phyloP scores from a whole-genome alignment of 1,140 invertebrate genomes.

The Diprion similis region DNA sequence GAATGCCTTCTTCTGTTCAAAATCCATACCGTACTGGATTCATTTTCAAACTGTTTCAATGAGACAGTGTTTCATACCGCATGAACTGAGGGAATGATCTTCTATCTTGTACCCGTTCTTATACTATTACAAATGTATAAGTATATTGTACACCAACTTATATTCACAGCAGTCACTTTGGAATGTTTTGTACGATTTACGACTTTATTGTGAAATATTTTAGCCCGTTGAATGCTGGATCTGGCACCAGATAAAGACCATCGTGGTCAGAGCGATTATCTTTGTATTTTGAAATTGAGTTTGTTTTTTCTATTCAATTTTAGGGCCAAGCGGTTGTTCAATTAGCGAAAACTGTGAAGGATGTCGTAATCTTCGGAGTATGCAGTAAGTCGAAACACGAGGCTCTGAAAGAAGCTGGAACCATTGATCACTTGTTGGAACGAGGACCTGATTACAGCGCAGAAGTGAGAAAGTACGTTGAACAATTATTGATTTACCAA shows the following conservation, averaged over 20 bases:
- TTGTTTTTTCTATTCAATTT: constrained; percentile 37
- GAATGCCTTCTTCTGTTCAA: constrained; percentile 50
- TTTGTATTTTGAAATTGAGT: not conserved
- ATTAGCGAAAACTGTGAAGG: constrained; percentile 79
- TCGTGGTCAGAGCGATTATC: not conserved
- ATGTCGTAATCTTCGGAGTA: constrained; percentile 85
- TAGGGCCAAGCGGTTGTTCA: constrained; percentile 87
- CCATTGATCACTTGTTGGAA: constrained; percentile 79
- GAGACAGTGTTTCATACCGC: not conserved
- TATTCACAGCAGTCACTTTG: too few species aligned
- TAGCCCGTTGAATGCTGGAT: not conserved
- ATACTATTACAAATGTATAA: too few species aligned
- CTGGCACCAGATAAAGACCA: not conserved
- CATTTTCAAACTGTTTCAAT: not conserved
- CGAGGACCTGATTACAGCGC: constrained; percentile 79
- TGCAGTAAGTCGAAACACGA: constrained; percentile 88
- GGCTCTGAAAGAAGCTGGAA: constrained; percentile 72
- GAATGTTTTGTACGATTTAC: too few species aligned
- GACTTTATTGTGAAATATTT: too few species aligned
- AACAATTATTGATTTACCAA: not conserved
- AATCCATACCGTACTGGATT: constrained; percentile 28
- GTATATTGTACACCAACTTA: too few species aligned
- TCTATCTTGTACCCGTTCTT: too few species aligned
- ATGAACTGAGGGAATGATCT: too few species aligned
- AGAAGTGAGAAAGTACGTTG: constrained; percentile 84